Conservation (phyloP, 1,140 invertebrate species). For the Drosophila bipectinata region DNA sequence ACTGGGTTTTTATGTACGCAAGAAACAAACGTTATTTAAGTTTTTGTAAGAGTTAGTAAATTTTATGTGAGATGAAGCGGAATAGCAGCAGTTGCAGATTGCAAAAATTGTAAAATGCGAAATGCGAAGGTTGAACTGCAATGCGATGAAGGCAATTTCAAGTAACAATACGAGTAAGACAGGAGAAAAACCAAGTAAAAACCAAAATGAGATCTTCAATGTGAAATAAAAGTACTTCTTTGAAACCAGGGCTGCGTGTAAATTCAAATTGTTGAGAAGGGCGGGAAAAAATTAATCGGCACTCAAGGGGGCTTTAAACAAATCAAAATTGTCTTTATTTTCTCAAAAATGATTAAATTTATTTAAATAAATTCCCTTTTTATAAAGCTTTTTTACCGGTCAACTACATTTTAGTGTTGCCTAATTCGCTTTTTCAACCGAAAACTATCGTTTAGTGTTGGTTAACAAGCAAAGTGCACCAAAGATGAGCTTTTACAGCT, state of each 20-base stretch:
- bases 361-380: conserved; percentile 15
- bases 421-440: not conserved
- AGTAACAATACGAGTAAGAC: conserved; percentile 61
- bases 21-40: conserved; percentile 65
- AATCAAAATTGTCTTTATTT: not conserved
- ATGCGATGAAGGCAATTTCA: conserved; percentile 49
- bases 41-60: conserved; percentile 78
- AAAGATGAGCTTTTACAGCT: conserved; percentile 18
- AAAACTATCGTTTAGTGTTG: not conserved
- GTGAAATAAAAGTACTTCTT: conserved; percentile 81
- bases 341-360: not conserved
- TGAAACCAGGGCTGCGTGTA: conserved; percentile 38
- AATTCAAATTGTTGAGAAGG: conserved; percentile 5
- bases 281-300: not conserved
- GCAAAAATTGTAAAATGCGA: conserved; percentile 10
- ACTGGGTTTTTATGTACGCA: conserved; percentile 33
- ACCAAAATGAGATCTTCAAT: conserved; percentile 71
- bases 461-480: conserved; percentile 32
- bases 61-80: conserved; percentile 58
- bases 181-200: conserved; percentile 45
- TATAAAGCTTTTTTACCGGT: conserved; percentile 13
- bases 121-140: conserved; percentile 1
- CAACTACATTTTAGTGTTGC: not conserved
- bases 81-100: conserved; percentile 4
- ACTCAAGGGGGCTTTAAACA: too few relatives aligned